These are phyloP conservation scores for Felis chaus DNA, from an alignment of 2,113 vertebrate genomes.

Conservation along the genomic window DNA sequence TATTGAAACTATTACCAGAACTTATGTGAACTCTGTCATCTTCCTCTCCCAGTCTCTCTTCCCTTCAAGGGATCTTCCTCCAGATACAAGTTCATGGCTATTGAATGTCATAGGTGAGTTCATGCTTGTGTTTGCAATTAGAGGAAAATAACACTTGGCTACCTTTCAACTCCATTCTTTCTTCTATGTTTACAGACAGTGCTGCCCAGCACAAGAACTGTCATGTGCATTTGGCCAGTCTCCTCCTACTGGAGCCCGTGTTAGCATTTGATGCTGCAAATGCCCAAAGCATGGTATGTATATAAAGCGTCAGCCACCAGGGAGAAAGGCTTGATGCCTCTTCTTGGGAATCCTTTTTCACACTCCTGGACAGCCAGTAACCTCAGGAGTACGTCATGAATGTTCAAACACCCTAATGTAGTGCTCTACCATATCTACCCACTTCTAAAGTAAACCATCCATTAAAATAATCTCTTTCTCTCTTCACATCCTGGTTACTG, in stretches of 20 bases:
- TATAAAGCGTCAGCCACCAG: neutral
- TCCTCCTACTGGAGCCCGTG: neutral
- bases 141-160: neutral
- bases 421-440: neutral
- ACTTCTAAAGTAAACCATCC: neutral
- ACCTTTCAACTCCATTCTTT: neutral
- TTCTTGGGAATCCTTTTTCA: neutral
- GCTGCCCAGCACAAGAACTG: neutral
- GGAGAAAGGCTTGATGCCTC: neutral
- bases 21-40: neutral
- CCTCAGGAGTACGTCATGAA: neutral
- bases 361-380: neutral
- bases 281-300: neutral
- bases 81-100: neutral
- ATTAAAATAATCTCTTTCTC: neutral
- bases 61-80: neutral
- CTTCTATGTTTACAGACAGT: neutral
- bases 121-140: slow-evolving; percentile 34
- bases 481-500: neutral
- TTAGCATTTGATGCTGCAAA: neutral
- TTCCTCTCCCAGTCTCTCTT: neutral
- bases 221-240: neutral
- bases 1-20: neutral
- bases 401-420: neutral
- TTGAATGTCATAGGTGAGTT: neutral